These are phyloP conservation scores for Cercocebus atys DNA, from an alignment of 2,113 vertebrate genomes.

Conservation along the genomic window DNA sequence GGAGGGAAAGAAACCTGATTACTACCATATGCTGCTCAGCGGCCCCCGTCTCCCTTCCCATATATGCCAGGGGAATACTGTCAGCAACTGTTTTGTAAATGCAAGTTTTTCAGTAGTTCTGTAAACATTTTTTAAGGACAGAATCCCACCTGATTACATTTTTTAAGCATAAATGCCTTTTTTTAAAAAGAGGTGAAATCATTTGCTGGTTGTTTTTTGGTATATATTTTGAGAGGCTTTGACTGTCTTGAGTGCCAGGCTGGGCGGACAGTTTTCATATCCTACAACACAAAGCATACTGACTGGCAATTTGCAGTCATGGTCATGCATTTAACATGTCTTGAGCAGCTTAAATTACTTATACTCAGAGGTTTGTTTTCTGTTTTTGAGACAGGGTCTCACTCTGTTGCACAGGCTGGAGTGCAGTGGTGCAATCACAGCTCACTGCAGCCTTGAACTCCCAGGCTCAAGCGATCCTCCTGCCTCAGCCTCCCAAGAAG, in stretches of 20 bases:
- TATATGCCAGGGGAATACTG: accelerated
- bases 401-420: no score
- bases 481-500: no score
- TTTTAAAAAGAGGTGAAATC: background rate
- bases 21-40: accelerated
- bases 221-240: background rate
- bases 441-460: no score
- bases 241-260: background rate
- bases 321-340: accelerated
- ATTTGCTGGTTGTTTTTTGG: background rate
- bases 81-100: background rate
- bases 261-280: background rate
- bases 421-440: no score
- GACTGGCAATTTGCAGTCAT: background rate
- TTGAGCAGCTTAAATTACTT: background rate
- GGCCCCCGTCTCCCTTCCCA: no score
- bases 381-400: no score
- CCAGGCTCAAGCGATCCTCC: no score
- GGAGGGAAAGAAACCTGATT: background rate
- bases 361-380: background rate
- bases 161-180: background rate
- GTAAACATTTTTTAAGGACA: background rate
- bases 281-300: background rate
- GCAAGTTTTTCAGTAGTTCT: background rate
- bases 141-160: no score